These are phyloP conservation scores for Philotrypesis tridentata DNA, from an alignment of 1,140 invertebrate species.

Conservation along the genomic window DNA sequence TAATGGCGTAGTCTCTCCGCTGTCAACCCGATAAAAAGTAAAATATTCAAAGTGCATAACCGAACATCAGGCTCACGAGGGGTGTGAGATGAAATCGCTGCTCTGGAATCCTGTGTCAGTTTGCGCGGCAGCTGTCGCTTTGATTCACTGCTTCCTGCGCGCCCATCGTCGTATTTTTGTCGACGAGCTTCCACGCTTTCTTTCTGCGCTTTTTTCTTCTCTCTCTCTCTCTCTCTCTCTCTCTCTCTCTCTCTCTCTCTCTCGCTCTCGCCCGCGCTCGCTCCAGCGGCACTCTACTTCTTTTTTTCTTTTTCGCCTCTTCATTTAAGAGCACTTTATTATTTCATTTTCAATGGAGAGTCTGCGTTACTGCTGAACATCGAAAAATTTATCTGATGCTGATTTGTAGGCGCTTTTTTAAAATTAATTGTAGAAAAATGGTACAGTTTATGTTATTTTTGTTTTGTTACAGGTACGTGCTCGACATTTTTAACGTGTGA, in stretches of 20 bases:
- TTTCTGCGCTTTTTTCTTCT: slow-evolving; percentile 52
- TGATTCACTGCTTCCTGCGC: slow-evolving; percentile 68
- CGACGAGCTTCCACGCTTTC: slow-evolving; percentile 44
- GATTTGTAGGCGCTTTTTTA: not conserved
- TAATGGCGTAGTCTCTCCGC: not conserved
- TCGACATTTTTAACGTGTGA: not conserved
- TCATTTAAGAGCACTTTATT: slow-evolving; percentile 36
- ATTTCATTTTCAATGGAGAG: slow-evolving; percentile 20
- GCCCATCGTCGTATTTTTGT: slow-evolving; percentile 63
- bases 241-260: not conserved
- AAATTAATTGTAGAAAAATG: not conserved
- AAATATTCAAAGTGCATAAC: not conserved
- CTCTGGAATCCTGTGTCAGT: slow-evolving; percentile 52
- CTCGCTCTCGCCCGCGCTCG: not conserved
- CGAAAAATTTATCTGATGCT: slow-evolving; percentile 20
- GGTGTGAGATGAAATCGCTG: slow-evolving; percentile 55
- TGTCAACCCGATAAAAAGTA: slow-evolving; percentile 14
- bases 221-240: slow-evolving; percentile 39
- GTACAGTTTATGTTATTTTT: not conserved
- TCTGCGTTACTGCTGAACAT: slow-evolving; percentile 9
- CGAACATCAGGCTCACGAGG: slow-evolving; percentile 16
- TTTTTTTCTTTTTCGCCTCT: slow-evolving; percentile 35
- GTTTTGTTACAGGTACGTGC: slow-evolving; percentile 32
- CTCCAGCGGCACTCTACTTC: not conserved
- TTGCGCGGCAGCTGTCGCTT: slow-evolving; percentile 61